A percentile compares a stretch with the other conserved stretches of the same genome.
These are phyloP conservation scores for Rhopalosiphum padi DNA, from an alignment of 1,140 invertebrate genomes.

Conservation along the genomic window DNA sequence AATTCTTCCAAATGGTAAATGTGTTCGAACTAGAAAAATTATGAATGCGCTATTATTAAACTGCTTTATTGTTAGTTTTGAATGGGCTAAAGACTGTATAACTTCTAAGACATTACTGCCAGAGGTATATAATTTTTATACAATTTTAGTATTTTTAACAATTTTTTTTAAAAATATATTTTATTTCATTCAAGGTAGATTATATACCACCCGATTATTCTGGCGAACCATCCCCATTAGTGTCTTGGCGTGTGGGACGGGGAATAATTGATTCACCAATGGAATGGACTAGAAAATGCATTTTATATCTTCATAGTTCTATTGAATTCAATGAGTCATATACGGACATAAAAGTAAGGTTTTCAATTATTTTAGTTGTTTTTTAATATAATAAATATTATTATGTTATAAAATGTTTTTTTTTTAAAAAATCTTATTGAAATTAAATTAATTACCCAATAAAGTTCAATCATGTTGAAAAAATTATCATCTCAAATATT, in stretches of 20 bases:
- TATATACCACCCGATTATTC: conserved; percentile 8
- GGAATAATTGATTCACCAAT: conserved; percentile 32
- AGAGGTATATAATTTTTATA: conserved; percentile 14
- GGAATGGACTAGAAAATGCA: conserved; percentile 23
- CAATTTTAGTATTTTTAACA: neutral
- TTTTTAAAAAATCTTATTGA: neutral
- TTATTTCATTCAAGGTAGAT: neutral
- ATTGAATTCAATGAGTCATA: neutral
- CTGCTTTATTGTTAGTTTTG: neutral
- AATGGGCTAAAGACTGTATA: conserved; percentile 20
- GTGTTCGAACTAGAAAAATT: conserved; percentile 34
- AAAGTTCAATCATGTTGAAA: neutral
- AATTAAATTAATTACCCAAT: neutral
- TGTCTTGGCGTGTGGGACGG: conserved; percentile 14
- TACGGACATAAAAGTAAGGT: neutral
- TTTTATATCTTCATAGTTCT: conserved; percentile 33
- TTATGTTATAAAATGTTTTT: neutral
- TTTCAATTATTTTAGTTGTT: neutral
- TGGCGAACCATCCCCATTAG: conserved; percentile 30
- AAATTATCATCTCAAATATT: neutral
- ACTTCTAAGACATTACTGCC: neutral
- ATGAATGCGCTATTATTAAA: conserved; percentile 19
- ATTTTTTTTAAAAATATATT: neutral
- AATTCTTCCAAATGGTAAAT: neutral
- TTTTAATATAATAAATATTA: neutral